Base-by-base conservation (phyloP, 2,888 invertebrate species). In the Molanna angustata region DNA sequence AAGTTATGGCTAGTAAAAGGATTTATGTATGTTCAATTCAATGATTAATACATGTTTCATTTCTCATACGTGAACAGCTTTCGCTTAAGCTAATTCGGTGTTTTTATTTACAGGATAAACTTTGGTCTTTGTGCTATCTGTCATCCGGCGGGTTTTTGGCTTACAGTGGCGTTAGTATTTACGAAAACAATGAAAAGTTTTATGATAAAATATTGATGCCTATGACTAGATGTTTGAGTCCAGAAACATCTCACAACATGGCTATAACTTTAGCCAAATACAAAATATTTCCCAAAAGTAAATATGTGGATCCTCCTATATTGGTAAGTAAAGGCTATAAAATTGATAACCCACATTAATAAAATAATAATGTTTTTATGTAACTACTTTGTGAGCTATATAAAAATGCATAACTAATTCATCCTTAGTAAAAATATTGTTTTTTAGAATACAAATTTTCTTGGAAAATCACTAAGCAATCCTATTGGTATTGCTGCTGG, bases 401-500 rank as follows among this genome's bases (percentile, higher is more conserved):
- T n/a, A n/a, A n/a, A n/a, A n/a, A n/a, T n/a, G n/a, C n/a, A n/a
- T n/a, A n/a, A n/a, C n/a, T n/a, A n/a, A n/a, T n/a, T n/a, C n/a
- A n/a, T n/a, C n/a, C n/a, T n/a, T n/a, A n/a, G n/a, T n/a, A n/a
- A n/a, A n/a, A n/a, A 27, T 11, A 7, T 27, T 27, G 11, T 37
- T 68, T 63, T 67, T 35, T 69, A 90, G 90, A 79, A 80, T 66
- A 85, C 86, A 0, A 79, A 74, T 48, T 74, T 95, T 41, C 86
- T 90, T 68, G 83, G 83, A 17, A 76, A 83, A 57, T 69, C 84
- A 11, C 82, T 99, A 56, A 75, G 79, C 49, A 97, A 95, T 74
- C 98, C 98, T 0, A 72, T 99, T 62, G 98, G 99, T n/a, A 85
- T 99, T 65, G 98, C 98, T 19, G 99, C 98, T 52, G 99, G 98